phyloP scores from a whole-genome alignment of 2,797 vertebrate species.

The Sorex maritimensis region DNA sequence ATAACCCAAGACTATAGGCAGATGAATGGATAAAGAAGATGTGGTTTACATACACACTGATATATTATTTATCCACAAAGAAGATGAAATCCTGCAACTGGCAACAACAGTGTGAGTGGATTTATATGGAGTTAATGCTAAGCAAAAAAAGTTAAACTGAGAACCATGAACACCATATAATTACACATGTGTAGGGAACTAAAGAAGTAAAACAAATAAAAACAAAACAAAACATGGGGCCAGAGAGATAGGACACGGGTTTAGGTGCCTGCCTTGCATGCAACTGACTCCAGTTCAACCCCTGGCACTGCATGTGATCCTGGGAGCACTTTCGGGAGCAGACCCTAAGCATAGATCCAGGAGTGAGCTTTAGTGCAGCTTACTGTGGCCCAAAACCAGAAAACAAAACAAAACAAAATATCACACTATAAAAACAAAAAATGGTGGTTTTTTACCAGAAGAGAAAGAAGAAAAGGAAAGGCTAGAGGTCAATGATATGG shows the following conservation, averaged over 20 bases:
- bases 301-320: too few relatives aligned
- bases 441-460: neutral
- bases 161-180: neutral
- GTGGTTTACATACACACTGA: neutral
- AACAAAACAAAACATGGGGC: neutral
- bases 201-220: neutral
- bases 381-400: neutral
- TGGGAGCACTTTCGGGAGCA: too few relatives aligned
- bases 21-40: neutral
- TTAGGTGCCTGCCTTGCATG: too few relatives aligned
- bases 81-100: too few relatives aligned
- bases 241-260: too few relatives aligned
- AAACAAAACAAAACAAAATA: neutral
- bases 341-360: too few relatives aligned
- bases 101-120: too few relatives aligned
- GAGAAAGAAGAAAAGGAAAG: neutral
- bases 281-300: too few relatives aligned
- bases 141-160: neutral
- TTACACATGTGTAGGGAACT: neutral
- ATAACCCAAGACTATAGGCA: neutral
- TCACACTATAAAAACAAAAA: neutral
- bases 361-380: too few relatives aligned
- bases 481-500: neutral
- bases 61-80: neutral
- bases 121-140: too few relatives aligned